Percentiles rank a stretch among this genome's conserved stretches.
phyloP scores from a whole-genome alignment of 37 sponge, comb jelly and placozoan species.

The Geodia barretti region DNA sequence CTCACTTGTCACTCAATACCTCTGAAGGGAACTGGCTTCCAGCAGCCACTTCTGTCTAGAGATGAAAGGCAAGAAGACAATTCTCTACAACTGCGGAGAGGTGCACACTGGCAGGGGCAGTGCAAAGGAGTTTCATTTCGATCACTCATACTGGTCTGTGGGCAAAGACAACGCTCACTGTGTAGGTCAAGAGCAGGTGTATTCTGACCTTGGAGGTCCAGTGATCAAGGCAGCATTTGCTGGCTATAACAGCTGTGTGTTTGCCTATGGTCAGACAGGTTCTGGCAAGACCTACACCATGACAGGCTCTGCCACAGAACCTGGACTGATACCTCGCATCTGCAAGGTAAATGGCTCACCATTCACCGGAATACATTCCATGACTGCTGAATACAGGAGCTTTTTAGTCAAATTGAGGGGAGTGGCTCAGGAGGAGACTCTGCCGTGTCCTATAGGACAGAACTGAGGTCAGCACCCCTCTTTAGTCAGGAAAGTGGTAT shows the following conservation, averaged over 20 bases:
- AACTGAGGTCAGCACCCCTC: conserved; percentile 70
- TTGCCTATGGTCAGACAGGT: conserved; percentile 94
- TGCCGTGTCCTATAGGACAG: conserved; percentile 77
- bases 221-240: conserved; percentile 74
- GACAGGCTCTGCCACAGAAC: conserved; percentile 72
- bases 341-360: conserved; percentile 61
- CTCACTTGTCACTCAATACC: not conserved
- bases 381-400: conserved; percentile 26
- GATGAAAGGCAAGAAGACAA: conserved; percentile 38
- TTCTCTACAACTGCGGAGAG: conserved; percentile 24
- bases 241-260: conserved; percentile 90
- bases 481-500: not conserved
- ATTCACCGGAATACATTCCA: not conserved
- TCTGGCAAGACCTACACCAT: conserved; percentile 93
- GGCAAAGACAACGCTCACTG: conserved; percentile 32
- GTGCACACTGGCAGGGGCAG: not conserved
- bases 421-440: not conserved
- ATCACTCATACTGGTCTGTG: conserved; percentile 90
- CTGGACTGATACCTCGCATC: conserved; percentile 81
- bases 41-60: conserved; percentile 31
- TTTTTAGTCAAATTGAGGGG: conserved; percentile 47
- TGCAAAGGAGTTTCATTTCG: conserved; percentile 75
- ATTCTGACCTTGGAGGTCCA: conserved; percentile 64
- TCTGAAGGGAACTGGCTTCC: conserved; percentile 33
- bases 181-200: conserved; percentile 68